These are phyloP conservation scores for Dunckerocampus dactyliophorus DNA, from an alignment of 2,113 vertebrate genomes.

Conservation along the genomic window DNA sequence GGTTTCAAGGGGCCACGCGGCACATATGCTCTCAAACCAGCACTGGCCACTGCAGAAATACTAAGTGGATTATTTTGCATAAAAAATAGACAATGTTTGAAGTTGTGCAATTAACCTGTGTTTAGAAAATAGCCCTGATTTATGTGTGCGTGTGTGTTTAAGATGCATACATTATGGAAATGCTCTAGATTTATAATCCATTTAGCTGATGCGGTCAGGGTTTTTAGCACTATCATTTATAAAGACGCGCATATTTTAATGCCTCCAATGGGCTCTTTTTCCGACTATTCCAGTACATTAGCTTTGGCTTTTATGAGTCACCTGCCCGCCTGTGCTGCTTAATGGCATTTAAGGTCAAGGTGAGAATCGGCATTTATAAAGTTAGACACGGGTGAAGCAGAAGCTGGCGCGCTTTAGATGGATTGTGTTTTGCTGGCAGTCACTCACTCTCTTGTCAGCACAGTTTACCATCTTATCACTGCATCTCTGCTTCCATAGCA, in stretches of 20 bases:
- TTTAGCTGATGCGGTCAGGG: conserved; percentile 97
- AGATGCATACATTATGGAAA: conserved; percentile 98
- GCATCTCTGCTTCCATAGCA: neutral
- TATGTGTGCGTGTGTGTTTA: conserved; percentile 88
- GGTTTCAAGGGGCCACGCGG: conserved; percentile 77
- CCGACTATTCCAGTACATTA: conserved; percentile 82
- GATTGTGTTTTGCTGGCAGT: conserved; percentile 34
- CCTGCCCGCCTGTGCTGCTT: conserved; percentile 64
- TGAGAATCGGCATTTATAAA: conserved; percentile 83
- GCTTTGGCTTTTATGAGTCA: conserved; percentile 86
- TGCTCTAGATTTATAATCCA: conserved; percentile 98
- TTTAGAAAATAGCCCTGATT: conserved; percentile 99
- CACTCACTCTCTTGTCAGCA: conserved; percentile 26
- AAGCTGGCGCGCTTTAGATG: conserved; percentile 44
- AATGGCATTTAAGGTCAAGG: conserved; percentile 78
- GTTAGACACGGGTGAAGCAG: conserved; percentile 71
- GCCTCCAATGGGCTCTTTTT: conserved; percentile 80
- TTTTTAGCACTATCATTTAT: conserved; percentile 97
- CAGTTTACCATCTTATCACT: conserved; percentile 17
- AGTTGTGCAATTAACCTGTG: conserved; percentile 96
- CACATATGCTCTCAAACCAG: conserved; percentile 74
- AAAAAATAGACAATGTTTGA: conserved; percentile 91
- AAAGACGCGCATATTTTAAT: conserved; percentile 91
- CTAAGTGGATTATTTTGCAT: conserved; percentile 99
- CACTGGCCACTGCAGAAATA: conserved; percentile 77